Evolutionary conservation across 2,888 invertebrate species (phyloP).

Genomic region (Pherbina coryleti): DNA sequence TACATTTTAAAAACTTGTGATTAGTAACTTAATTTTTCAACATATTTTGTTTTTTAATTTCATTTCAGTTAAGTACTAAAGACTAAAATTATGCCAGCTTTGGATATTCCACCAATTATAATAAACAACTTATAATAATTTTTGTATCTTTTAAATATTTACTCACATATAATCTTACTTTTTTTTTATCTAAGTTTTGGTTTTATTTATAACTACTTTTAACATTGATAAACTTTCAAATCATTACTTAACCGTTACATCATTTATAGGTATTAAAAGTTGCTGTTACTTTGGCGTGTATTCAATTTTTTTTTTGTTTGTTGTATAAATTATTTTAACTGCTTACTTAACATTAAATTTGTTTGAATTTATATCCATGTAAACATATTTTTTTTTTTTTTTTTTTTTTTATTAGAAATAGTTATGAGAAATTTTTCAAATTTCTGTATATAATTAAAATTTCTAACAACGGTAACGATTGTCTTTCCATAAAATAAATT

Average conservation of each 20-base stretch:
- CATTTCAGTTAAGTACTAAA: constrained; percentile 13
- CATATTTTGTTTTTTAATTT: constrained; percentile 16
- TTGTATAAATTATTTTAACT: background rate
- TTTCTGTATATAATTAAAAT: background rate
- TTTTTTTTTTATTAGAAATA: background rate
- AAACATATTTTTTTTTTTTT: too few relatives aligned
- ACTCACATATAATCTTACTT: background rate
- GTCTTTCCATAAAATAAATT: constrained; percentile 62
- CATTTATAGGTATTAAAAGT: constrained; percentile 16
- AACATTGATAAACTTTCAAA: constrained; percentile 32
- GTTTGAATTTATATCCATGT: background rate
- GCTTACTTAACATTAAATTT: background rate
- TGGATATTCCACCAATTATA: background rate
- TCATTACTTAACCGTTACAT: background rate
- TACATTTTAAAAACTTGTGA: too few relatives aligned
- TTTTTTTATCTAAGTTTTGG: background rate
- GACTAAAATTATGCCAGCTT: too few relatives aligned
- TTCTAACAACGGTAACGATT: constrained; percentile 58
- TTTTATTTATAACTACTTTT: constrained; percentile 3
- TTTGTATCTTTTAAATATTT: background rate
- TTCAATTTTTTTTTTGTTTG: background rate
- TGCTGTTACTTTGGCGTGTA: constrained; percentile 25
- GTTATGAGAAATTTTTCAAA: background rate
- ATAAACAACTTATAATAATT: background rate
- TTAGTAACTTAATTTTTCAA: constrained; percentile 1